Evolutionary conservation across 1,140 invertebrate species (phyloP).

Genomic region (Saxidomus purpurata): DNA sequence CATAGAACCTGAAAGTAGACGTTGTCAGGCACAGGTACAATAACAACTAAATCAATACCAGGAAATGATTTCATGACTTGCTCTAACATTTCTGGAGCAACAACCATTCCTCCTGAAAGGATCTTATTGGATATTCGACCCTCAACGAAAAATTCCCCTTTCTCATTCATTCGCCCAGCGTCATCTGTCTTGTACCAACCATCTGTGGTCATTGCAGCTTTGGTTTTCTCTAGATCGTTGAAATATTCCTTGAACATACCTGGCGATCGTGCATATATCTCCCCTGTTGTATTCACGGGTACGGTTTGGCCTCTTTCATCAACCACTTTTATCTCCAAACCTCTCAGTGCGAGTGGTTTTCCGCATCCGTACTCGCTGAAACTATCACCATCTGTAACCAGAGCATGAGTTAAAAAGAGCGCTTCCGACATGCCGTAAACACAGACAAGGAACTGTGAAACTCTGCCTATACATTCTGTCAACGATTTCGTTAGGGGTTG

Average conservation of each 20-base stretch:
- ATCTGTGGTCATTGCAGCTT: conserved; percentile 83
- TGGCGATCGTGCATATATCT: conserved; percentile 19
- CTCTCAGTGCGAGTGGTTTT: neutral
- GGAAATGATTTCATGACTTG: neutral
- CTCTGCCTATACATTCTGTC: neutral
- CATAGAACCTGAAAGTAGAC: conserved; percentile 35
- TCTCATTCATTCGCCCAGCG: conserved; percentile 77
- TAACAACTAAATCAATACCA: conserved; percentile 28
- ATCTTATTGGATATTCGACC: conserved; percentile 63
- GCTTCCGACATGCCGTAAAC: conserved; percentile 11
- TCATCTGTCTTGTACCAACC: conserved; percentile 87
- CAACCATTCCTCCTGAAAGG: conserved; percentile 52
- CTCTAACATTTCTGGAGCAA: conserved; percentile 62
- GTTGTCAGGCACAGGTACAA: conserved; percentile 60
- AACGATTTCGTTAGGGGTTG: conserved; percentile 29
- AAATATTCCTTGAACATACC: conserved; percentile 91
- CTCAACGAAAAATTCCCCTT: conserved; percentile 62
- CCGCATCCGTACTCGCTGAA: conserved; percentile 34
- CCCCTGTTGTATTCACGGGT: conserved; percentile 37
- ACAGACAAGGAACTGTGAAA: neutral
- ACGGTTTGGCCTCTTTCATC: conserved; percentile 27
- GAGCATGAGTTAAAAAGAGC: neutral
- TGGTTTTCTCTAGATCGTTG: conserved; percentile 85
- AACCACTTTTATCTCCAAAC: conserved; percentile 59
- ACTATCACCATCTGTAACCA: neutral